Conservation (phyloP, 2,888 invertebrate species). For the Andrena marginata region DNA sequence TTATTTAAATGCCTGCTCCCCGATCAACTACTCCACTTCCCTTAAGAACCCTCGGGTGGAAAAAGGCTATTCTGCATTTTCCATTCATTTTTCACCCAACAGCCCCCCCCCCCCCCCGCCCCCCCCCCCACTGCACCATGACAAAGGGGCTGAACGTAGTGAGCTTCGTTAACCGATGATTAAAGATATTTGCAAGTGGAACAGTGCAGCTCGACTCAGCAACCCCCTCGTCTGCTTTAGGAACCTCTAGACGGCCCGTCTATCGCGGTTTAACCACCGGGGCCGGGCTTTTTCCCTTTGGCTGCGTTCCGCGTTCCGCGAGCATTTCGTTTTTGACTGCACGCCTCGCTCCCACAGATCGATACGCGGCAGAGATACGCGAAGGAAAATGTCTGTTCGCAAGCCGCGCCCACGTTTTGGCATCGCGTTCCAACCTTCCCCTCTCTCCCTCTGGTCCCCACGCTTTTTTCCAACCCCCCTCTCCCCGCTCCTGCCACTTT, state of each 20-base stretch:
- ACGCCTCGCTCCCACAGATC: constrained; percentile 49
- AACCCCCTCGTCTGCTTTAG: background rate
- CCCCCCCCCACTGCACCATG: no score
- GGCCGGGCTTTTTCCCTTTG: constrained; percentile 8
- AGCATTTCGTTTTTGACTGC: constrained; percentile 57
- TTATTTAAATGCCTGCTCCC: no score
- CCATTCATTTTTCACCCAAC: background rate
- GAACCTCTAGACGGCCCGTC: background rate
- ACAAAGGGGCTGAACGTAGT: background rate
- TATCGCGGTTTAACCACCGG: constrained; percentile 26
- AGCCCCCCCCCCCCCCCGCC: no score
- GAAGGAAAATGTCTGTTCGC: constrained; percentile 63
- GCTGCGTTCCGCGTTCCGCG: constrained; percentile 20
- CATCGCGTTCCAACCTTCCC: constrained; percentile 31
- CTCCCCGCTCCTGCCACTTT: background rate
- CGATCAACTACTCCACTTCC: background rate
- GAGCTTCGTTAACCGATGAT: background rate
- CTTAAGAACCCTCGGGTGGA: background rate
- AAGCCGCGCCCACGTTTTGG: constrained; percentile 62
- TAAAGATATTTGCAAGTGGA: background rate
- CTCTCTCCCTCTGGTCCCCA: background rate
- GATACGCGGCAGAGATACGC: constrained; percentile 58
- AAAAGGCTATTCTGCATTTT: background rate
- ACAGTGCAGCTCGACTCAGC: background rate
- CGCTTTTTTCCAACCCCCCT: background rate